Evolutionary conservation across 1,140 invertebrate species (phyloP).

Genomic region (Bombus consobrinus): DNA sequence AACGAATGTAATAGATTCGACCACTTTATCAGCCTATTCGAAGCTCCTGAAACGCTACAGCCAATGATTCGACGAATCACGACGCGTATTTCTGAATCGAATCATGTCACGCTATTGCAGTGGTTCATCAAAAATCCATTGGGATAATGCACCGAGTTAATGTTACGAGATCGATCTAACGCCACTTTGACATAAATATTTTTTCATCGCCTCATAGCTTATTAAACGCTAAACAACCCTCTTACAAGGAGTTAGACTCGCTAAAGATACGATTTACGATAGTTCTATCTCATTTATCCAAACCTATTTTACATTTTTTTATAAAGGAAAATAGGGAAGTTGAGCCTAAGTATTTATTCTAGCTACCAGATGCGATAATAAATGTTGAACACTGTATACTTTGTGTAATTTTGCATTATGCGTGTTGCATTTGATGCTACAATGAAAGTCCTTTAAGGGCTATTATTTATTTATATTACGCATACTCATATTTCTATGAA

Average conservation of each 20-base stretch:
- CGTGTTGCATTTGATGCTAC: too few species aligned
- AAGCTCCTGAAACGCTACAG: background rate
- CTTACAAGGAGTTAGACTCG: background rate
- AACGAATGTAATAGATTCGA: background rate
- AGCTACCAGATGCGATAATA: too few species aligned
- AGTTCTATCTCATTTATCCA: background rate
- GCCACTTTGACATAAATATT: background rate
- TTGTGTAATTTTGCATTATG: too few species aligned
- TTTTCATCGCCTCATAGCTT: background rate
- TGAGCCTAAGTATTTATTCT: too few species aligned
- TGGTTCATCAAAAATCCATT: conserved; percentile 31
- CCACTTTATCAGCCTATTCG: background rate
- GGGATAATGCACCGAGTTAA: background rate
- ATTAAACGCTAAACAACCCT: background rate
- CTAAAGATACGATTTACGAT: background rate
- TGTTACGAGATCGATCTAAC: background rate
- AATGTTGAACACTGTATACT: too few species aligned
- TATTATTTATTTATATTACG: too few species aligned
- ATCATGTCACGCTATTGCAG: conserved; percentile 16
- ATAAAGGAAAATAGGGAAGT: too few species aligned
- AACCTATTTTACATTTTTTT: too few species aligned
- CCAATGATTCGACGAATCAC: background rate
- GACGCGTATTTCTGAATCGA: background rate
- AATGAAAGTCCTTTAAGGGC: too few species aligned
- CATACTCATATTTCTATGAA: too few species aligned